Conservation (phyloP, 2,113 vertebrate genomes). For the Hiodon alosoides region DNA sequence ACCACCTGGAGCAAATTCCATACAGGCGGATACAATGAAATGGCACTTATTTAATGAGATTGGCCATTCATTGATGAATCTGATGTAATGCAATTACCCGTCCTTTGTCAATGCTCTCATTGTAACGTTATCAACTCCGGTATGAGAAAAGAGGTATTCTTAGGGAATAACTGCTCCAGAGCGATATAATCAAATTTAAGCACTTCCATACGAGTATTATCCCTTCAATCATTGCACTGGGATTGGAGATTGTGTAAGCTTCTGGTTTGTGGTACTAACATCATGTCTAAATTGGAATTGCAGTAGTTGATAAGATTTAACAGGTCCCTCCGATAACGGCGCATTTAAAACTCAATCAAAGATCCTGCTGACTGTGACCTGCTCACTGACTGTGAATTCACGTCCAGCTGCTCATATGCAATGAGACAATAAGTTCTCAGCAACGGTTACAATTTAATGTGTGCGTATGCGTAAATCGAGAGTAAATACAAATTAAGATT, state of each 20-base stretch:
- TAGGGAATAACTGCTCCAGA: constrained; percentile 11
- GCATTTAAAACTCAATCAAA: constrained; percentile 7
- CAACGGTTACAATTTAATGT: neutral
- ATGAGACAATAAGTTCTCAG: too few species aligned
- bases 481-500: too few species aligned
- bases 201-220: constrained; percentile 33
- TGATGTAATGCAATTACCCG: constrained; percentile 21
- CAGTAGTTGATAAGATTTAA: constrained; percentile 15
- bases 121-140: constrained; percentile 27
- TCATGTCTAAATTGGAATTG: constrained; percentile 6
- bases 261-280: constrained; percentile 10
- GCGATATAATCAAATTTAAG: constrained; percentile 33
- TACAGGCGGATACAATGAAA: neutral
- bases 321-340: constrained; percentile 14
- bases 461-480: neutral
- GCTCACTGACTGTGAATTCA: neutral
- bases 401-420: neutral
- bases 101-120: constrained; percentile 27
- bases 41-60: constrained; percentile 20
- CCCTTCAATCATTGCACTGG: constrained; percentile 16
- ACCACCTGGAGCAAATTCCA: neutral
- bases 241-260: constrained; percentile 14
- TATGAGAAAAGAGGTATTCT: constrained; percentile 11
- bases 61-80: constrained; percentile 6
- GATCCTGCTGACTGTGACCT: neutral